These are phyloP conservation scores for Pachypeltis micranthus DNA, from an alignment of 1,140 invertebrate genomes.

Conservation along the genomic window DNA sequence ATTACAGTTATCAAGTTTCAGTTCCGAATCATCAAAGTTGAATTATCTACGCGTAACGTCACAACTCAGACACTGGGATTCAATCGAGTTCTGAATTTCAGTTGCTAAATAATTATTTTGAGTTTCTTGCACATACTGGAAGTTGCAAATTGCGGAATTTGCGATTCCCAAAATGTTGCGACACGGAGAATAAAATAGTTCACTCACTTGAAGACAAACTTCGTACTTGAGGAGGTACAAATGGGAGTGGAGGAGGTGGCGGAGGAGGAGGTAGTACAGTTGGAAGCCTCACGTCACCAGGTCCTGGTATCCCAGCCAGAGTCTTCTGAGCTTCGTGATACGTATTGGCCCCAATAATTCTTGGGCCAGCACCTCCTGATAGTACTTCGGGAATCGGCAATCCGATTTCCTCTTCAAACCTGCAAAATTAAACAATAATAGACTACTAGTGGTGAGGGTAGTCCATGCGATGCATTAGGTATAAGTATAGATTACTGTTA, in stretches of 20 bases:
- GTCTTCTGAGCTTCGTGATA: slow-evolving; percentile 23
- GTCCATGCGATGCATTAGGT: neutral
- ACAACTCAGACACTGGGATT: no score
- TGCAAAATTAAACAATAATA: slow-evolving; percentile 17
- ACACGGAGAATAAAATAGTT: neutral
- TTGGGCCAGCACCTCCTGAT: slow-evolving; percentile 10
- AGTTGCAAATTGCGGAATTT: no score
- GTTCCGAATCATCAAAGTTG: no score
- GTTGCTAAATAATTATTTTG: neutral
- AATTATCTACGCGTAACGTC: no score
- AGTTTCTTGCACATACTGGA: no score
- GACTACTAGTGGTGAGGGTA: neutral
- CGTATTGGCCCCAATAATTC: slow-evolving; percentile 22
- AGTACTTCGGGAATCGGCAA: slow-evolving; percentile 22
- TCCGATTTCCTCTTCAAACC: slow-evolving; percentile 30
- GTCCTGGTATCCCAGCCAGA: slow-evolving; percentile 1
- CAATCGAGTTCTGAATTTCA: neutral
- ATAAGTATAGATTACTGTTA: slow-evolving; percentile 6
- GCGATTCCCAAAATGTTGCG: slow-evolving; percentile 2
- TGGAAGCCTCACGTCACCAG: neutral
- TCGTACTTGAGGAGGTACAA: slow-evolving; percentile 18
- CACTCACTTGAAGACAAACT: slow-evolving; percentile 14
- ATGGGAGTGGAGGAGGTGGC: slow-evolving; percentile 37
- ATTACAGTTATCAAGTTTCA: no score
- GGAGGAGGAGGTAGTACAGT: slow-evolving; percentile 39